Evolutionary conservation across 2,113 vertebrate genomes (phyloP), one percentile per base, ranked within the genome.

Genomic region (Spea bombifrons): DNA sequence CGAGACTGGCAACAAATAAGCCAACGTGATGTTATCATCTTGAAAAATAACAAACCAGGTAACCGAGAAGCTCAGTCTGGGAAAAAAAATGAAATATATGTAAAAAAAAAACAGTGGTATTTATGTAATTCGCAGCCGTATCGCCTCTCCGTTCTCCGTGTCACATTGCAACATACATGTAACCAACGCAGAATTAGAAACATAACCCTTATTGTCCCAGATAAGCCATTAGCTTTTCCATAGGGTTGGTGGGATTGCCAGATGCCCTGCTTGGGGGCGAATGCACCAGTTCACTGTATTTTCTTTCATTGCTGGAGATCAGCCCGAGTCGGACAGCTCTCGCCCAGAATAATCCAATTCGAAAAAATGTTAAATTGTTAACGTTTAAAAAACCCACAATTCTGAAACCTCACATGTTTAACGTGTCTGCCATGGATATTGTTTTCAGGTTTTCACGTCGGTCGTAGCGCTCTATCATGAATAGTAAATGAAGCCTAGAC

Each of bases 281-380:
- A 7, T 66, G 71, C 50, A 67, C 49, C 70, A 80, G 73, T 80
- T 63, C 71, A 73, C 77, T 64, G 59, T 64, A 80, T 80, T 80
- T 73, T 49, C 70, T 80, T 80, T 73, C 77, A 73, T 65, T 6
- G 61, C 44, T 80, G 77, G 77, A 73, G 71, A 67, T 10, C 44
- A 45, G 77, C 77, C 70, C 45, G 48, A 80, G 64, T 13, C 16
- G 47, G 48, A 63, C 50, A 80, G 71, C 77, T 48, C 55, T 73
- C 30, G 77, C 77, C 71, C 77, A 80, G 52, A 80, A 80, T 80
- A 80, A 80, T 80, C 70, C 77, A 80, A 80, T 80, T 73, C 77
- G 66, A 66, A 79, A 70, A 66, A 80, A 73, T 68, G 77, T 80
- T 73, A 73, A 80, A 52, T 67, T 46, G 71, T 80, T 80, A 73